phyloP scores from a whole-genome alignment of 2,113 vertebrate genomes.

The Galbula dea region DNA sequence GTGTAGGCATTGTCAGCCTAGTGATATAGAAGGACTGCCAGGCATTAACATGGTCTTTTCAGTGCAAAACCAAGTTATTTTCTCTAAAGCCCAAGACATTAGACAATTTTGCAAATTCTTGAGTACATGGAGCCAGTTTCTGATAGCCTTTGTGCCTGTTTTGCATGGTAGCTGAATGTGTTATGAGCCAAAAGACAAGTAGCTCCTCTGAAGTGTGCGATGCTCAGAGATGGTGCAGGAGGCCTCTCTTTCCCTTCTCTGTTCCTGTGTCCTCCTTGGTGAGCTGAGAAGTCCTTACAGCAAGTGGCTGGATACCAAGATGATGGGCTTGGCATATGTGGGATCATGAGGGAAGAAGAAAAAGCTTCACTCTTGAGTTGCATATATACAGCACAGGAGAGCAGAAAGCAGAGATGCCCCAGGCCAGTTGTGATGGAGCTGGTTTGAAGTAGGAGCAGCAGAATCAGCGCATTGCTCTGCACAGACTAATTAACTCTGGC shows the following conservation, averaged over 20 bases:
- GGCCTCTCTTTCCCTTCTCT: background rate
- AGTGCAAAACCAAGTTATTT: background rate
- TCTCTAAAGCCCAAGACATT: background rate
- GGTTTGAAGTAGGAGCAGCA: background rate
- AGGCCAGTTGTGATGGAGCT: background rate
- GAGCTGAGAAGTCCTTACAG: background rate
- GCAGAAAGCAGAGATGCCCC: background rate
- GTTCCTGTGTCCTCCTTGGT: background rate
- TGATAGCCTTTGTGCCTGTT: background rate
- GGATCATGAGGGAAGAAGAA: fast-evolving
- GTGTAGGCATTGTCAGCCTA: background rate
- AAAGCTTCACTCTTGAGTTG: background rate
- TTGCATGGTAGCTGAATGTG: background rate
- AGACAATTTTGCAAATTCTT: background rate
- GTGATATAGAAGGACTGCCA: background rate
- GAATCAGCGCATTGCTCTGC: background rate
- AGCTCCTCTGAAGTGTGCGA: background rate
- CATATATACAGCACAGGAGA: background rate
- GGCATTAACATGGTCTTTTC: background rate
- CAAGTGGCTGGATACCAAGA: background rate
- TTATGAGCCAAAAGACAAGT: background rate
- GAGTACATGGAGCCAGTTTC: background rate
- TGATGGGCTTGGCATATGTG: background rate
- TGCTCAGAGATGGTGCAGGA: background rate
- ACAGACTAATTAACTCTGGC: conserved; percentile 1